Evolutionary conservation across 2,888 invertebrate species (phyloP).

Genomic region (Portevinia maculata): DNA sequence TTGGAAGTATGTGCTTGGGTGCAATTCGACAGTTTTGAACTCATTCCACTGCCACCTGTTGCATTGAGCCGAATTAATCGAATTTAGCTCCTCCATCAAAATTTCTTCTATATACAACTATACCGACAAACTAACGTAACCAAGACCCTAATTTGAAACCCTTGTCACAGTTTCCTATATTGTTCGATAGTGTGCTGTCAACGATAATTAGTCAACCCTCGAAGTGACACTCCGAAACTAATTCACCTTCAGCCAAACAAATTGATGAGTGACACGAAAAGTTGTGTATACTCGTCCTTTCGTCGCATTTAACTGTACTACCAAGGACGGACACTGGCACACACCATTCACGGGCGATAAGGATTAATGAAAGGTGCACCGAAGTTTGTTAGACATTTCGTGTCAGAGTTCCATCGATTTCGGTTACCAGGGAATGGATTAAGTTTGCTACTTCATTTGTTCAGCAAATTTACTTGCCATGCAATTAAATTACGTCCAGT

Average conservation of each 20-base stretch:
- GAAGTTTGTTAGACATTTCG: conserved; percentile 54
- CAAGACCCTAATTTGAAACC: conserved; percentile 51
- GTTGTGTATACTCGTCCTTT: not conserved
- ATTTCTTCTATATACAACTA: not conserved
- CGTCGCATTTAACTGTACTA: not conserved
- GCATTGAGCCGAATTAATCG: conserved; percentile 30
- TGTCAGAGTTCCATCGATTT: conserved; percentile 60
- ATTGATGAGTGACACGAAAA: conserved; percentile 70
- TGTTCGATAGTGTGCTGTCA: conserved; percentile 55
- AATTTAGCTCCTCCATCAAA: conserved; percentile 12
- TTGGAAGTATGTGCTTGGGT: too few species aligned
- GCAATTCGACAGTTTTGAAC: not conserved
- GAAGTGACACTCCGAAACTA: conserved; percentile 51
- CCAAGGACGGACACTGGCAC: conserved; percentile 29
- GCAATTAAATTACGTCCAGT: conserved; percentile 45
- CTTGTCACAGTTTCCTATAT: conserved; percentile 50
- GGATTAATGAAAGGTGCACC: conserved; percentile 68
- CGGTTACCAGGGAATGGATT: conserved; percentile 37
- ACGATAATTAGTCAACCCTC: conserved; percentile 64
- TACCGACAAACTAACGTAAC: conserved; percentile 11
- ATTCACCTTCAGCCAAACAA: conserved; percentile 59
- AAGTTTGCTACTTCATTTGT: conserved; percentile 31
- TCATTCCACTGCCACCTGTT: not conserved
- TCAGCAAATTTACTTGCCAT: conserved; percentile 23
- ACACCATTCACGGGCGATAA: conserved; percentile 36